These are phyloP conservation scores for Synergus umbraculus DNA, from an alignment of 2,888 invertebrate genomes.

Conservation along the genomic window DNA sequence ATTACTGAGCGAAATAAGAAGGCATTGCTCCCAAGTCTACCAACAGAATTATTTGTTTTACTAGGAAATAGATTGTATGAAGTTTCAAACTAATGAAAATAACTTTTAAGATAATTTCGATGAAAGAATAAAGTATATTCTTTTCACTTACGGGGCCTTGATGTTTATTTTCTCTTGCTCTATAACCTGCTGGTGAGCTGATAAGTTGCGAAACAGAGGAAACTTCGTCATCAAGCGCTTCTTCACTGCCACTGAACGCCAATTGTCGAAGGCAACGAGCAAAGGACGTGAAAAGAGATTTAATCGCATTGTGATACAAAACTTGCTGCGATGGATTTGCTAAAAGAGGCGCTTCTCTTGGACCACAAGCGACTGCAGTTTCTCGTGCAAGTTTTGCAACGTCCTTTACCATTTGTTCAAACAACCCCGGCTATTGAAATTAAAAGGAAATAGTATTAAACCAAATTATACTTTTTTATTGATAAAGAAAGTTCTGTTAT, in stretches of 20 bases:
- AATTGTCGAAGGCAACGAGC: constrained; percentile 84
- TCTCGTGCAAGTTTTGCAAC: constrained; percentile 85
- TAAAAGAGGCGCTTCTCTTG: constrained; percentile 81
- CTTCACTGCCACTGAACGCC: constrained; percentile 85
- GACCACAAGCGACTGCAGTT: constrained; percentile 85
- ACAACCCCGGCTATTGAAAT: constrained; percentile 82
- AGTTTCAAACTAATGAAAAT: no score
- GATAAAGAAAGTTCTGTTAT: not conserved
- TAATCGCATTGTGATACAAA: constrained; percentile 70
- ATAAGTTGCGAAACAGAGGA: constrained; percentile 82
- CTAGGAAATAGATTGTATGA: no score
- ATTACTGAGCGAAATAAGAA: constrained; percentile 92
- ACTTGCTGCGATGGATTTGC: constrained; percentile 78
- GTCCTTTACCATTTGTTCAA: constrained; percentile 86
- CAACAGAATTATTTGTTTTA: constrained; percentile 34
- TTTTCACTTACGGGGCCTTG: constrained; percentile 69
- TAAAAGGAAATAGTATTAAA: constrained; percentile 57
- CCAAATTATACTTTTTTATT: not conserved
- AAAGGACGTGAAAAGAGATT: constrained; percentile 71
- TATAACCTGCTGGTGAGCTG: constrained; percentile 80
- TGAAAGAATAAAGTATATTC: no score
- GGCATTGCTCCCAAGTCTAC: constrained; percentile 87
- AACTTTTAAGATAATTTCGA: no score
- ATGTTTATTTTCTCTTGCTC: constrained; percentile 68
- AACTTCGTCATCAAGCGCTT: constrained; percentile 79